Percentiles rank a stretch among this genome's conserved stretches.
Conservation (phyloP, 2,888 invertebrate genomes). For the Criorhina ranunculi region DNA sequence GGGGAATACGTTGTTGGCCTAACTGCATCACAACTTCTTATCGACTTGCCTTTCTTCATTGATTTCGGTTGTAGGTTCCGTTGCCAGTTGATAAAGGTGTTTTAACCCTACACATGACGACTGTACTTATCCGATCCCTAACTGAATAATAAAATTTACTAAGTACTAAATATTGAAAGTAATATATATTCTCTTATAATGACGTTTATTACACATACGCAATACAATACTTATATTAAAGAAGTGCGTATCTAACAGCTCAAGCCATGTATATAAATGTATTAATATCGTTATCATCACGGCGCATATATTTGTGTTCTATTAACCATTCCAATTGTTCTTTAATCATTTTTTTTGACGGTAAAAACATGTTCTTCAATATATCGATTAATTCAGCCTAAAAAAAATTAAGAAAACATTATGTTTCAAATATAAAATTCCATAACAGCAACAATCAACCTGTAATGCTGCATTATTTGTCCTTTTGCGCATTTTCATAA, state of each 20-base stretch:
- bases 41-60: too few species aligned
- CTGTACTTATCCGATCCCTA: too few species aligned
- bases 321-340: slow-evolving; percentile 99
- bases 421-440: neutral
- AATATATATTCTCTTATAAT: slow-evolving; percentile 3
- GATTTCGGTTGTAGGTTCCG: too few species aligned
- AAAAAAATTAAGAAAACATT: slow-evolving; percentile 76
- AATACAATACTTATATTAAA: slow-evolving; percentile 18
- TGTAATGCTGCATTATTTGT: slow-evolving; percentile 97
- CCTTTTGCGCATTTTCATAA: slow-evolving; percentile 98
- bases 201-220: slow-evolving; percentile 20
- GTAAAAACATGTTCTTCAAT: slow-evolving; percentile 99
- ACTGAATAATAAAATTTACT: too few species aligned
- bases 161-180: too few species aligned
- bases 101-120: too few species aligned
- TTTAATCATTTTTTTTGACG: slow-evolving; percentile 99
- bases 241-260: slow-evolving; percentile 63
- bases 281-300: slow-evolving; percentile 98
- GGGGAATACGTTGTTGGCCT: too few species aligned
- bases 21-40: too few species aligned
- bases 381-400: slow-evolving; percentile 98
- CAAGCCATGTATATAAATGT: slow-evolving; percentile 99
- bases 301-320: slow-evolving; percentile 98
- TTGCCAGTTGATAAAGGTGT: too few species aligned
- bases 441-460: slow-evolving; percentile 82